Base-by-base conservation (phyloP, 2,113 vertebrate genomes). In the Cricetomys ansorgei region DNA sequence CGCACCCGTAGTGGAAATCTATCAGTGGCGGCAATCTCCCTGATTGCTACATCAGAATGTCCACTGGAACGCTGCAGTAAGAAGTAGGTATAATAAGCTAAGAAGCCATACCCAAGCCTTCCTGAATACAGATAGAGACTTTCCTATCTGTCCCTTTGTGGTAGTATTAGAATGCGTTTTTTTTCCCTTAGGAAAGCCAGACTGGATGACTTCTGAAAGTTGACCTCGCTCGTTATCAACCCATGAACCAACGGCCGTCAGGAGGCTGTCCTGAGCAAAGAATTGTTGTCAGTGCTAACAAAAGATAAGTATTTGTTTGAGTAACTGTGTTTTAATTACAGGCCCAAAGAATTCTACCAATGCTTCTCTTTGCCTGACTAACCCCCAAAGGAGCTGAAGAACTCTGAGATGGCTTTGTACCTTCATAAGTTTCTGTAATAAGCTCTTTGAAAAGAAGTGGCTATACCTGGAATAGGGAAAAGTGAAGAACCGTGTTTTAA, bases 191-290 rank as follows among this genome's bases (percentile, higher is more conserved):
- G 50, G 50, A 19, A 73, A 81, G 34, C 88, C 88, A 65, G 53
- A 91, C 0, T 70, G 55, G 12, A 62, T 70, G 72, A 94, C 45
- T 77, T 96, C 84, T 83, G 92, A 88, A 80, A 72, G 69, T 27
- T 89, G 81, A 92, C 65, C 73, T 88, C 95, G n/a, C 86, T 75
- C 89, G 70, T 83, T 91, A 95, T 72, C 80, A 91, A n/a, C 9
- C 34, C 73, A 59, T 45, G 16, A 95, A 85, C 65, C 86, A 65
- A 50, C 76, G 55, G 40, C 57, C 89, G 37, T 50, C 87, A 59
- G 73, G 64, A 89, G 85, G 40, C 43, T 92, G 89, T 55, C 40
- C 67, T 85, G 45, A 87, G 37, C 86, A 96, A 96, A 93, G 17
- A 94, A 75, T 94, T 75, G 50, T 81, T 84, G 70, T 88, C 70